Base-by-base conservation (phyloP, 92 coral and sea anemone genomes). In the Phenganax stokvisi region DNA sequence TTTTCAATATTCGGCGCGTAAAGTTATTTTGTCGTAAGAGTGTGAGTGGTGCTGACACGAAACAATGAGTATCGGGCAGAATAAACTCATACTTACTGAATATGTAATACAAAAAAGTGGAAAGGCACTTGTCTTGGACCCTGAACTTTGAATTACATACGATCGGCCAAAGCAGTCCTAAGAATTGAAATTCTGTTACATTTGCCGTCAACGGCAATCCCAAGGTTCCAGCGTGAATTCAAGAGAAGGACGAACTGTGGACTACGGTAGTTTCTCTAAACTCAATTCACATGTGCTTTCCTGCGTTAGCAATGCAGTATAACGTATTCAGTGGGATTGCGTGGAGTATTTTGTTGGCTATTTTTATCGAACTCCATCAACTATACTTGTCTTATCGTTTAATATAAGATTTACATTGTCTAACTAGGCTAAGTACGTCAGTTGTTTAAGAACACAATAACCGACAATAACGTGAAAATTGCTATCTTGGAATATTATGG, bases 31-130 rank as follows among this genome's bases (percentile, higher is more conserved):
- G 16, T 66, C 5, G 72, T 66, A 7, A 37, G 73, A 10, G 73
- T 37, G 70, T 68, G 73, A 53, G 73, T 13, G 73, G 73, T 29
- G 73, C 73, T 68, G 53, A 68, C 73, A 68, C 73, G 47, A 68
- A 68, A 68, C n/a, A 68, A 28, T 9, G 47, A n/a, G 47, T 37
- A 1, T 37, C 5, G 47, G 53, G 73, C 16, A 11, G 10, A 64
- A 64, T 64, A 28, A 64, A 37, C 9, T 37, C 5, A 37, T 37
- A 37, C 47, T 37, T 2, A 37, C 47, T 37, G 25, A 20, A 37
- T 37, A 37, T 37, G 47, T 37, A 37, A 37, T 37, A 37, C 47
- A 37, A 37, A 37, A 37, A 37, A 37, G 47, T 37, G 47, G 0
- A 37, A 37, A 37, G 47, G 5, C 47, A 37, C 47, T 37, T 37